These are phyloP conservation scores for Oligia strigilis DNA, from an alignment of 2,888 invertebrate species.

Conservation along the genomic window DNA sequence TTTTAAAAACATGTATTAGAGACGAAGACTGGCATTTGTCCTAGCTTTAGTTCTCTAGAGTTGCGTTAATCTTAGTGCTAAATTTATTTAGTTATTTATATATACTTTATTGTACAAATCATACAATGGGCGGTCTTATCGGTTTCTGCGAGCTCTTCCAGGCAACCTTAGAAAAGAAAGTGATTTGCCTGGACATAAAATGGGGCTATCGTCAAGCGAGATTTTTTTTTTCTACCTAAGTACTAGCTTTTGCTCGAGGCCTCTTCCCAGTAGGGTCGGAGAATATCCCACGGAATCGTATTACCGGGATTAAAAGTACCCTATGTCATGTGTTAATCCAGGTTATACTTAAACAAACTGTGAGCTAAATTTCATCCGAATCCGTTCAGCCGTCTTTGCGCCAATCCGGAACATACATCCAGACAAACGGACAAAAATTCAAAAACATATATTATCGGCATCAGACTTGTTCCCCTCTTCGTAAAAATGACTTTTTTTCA, in stretches of 20 bases:
- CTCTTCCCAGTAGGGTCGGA: neutral
- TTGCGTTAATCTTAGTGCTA: slow-evolving; percentile 7
- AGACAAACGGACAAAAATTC: neutral
- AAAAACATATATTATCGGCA: neutral
- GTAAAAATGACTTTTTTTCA: neutral
- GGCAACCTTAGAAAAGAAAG: neutral
- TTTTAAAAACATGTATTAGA: slow-evolving; percentile 41
- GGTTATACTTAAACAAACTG: neutral
- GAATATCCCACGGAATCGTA: no score
- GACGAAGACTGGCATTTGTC: slow-evolving; percentile 10
- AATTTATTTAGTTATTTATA: neutral
- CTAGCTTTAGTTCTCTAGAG: slow-evolving; percentile 14
- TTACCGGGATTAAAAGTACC: neutral
- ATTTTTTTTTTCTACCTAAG: neutral
- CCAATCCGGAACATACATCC: neutral
- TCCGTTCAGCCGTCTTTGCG: neutral
- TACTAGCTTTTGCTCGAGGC: neutral
- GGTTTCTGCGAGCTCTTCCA: neutral
- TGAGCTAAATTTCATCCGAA: neutral
- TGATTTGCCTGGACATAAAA: neutral
- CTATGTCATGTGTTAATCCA: neutral
- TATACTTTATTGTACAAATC: neutral
- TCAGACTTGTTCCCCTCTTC: no score
- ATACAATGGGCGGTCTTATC: neutral
- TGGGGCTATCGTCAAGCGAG: neutral